These are phyloP conservation scores for Hoplostethus atlanticus DNA, from an alignment of 2,797 vertebrate genomes.

Conservation along the genomic window DNA sequence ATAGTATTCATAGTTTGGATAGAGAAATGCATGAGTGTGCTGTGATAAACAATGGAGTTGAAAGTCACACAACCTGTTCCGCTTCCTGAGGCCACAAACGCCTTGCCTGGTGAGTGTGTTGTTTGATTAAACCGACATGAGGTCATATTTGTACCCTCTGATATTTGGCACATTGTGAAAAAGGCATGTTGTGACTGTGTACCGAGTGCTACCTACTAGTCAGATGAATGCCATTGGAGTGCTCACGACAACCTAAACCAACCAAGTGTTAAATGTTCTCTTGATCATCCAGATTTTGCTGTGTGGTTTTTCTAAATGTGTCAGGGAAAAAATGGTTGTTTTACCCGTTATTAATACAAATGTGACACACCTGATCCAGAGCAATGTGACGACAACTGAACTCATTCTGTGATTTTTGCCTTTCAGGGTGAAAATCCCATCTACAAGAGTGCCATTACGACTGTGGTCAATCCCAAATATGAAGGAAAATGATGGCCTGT, in stretches of 20 bases:
- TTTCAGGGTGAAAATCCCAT: conserved; percentile 99
- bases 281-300: not conserved
- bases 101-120: conserved; percentile 30
- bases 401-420: conserved; percentile 9
- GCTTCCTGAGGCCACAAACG: not conserved
- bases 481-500: conserved; percentile 93
- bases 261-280: not conserved
- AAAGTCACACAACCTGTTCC: not conserved
- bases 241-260: not conserved
- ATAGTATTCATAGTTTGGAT: not conserved
- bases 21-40: conserved; percentile 68
- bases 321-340: not conserved
- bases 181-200: conserved; percentile 58
- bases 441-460: conserved; percentile 99
- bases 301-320: conserved; percentile 18
- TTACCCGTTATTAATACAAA: not conserved
- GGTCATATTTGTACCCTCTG: not conserved
- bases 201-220: not conserved
- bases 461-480: conserved; percentile 98
- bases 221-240: not conserved
- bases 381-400: conserved; percentile 4
- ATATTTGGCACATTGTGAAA: conserved; percentile 18
- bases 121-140: not conserved
- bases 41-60: conserved; percentile 24
- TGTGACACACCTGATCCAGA: not conserved